phyloP scores from a whole-genome alignment of 2,113 vertebrate genomes.

The Petromus typicus region DNA sequence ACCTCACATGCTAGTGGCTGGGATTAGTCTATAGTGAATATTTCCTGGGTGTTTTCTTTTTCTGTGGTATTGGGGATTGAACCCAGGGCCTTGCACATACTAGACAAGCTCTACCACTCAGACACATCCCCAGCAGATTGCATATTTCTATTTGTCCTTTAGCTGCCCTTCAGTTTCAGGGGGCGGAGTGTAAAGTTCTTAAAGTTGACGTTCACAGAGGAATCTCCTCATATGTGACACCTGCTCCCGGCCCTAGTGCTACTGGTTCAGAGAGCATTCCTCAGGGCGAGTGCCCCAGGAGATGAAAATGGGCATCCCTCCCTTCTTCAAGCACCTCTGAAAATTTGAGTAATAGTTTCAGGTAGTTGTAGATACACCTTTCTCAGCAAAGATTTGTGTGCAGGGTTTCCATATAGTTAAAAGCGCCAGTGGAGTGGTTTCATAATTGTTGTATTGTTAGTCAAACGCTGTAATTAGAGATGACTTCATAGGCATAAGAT shows the following conservation, averaged over 20 bases:
- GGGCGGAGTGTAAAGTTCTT: neutral
- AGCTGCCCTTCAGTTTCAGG: conserved; percentile 6
- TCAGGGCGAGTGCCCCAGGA: neutral
- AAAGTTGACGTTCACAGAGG: neutral
- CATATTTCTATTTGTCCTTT: neutral
- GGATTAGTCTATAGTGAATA: neutral
- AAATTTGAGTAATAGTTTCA: conserved; percentile 78
- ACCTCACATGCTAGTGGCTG: neutral
- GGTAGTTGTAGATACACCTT: conserved; percentile 60
- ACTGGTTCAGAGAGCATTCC: conserved; percentile 22
- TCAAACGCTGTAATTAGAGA: conserved; percentile 78
- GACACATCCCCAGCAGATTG: too few species aligned
- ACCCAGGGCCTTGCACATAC: neutral
- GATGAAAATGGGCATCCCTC: conserved; percentile 34
- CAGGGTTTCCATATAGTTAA: conserved; percentile 66
- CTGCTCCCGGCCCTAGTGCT: neutral
- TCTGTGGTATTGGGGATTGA: neutral
- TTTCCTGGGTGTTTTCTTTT: neutral
- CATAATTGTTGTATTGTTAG: conserved; percentile 81
- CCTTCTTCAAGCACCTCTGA: conserved; percentile 27
- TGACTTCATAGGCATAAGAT: conserved; percentile 83
- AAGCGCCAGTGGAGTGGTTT: conserved; percentile 68
- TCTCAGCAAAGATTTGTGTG: conserved; percentile 69
- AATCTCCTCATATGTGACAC: neutral
- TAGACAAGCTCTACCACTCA: neutral